Conservation (phyloP, 2,113 vertebrate genomes). For the Colius striatus region DNA sequence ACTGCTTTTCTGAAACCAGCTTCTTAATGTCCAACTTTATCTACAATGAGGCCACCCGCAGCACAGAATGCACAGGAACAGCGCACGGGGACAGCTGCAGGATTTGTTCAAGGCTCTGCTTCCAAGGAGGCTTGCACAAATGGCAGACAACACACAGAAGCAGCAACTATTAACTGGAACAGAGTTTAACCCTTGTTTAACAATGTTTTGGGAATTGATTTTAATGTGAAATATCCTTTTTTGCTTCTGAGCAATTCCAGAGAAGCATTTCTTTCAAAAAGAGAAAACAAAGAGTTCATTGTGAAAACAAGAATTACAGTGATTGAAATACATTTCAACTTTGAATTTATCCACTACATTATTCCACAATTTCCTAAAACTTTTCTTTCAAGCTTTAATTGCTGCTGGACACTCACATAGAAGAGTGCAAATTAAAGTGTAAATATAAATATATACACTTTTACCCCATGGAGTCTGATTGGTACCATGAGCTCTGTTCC, state of each 20-base stretch:
- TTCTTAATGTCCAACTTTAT: background rate
- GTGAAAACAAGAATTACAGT: background rate
- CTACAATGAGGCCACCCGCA: background rate
- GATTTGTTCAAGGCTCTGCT: fast-evolving
- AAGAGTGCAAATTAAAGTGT: background rate
- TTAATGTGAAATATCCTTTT: background rate
- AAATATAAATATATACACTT: background rate
- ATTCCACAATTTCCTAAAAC: background rate
- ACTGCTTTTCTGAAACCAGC: background rate
- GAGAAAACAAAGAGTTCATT: fast-evolving
- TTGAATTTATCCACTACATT: background rate
- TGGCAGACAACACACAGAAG: fast-evolving
- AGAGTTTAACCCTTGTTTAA: background rate
- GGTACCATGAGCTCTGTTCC: background rate
- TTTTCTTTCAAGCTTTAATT: background rate
- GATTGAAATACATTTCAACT: background rate
- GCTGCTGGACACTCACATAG: background rate
- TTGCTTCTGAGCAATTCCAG: background rate
- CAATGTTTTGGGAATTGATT: background rate
- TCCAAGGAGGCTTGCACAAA: background rate
- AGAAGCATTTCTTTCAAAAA: background rate
- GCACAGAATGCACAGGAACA: fast-evolving
- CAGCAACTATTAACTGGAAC: background rate
- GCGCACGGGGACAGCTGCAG: fast-evolving
- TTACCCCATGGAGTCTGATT: background rate